These are phyloP conservation scores for Myotis pilosus DNA, from an alignment of 2,797 vertebrate genomes.

Conservation along the genomic window DNA sequence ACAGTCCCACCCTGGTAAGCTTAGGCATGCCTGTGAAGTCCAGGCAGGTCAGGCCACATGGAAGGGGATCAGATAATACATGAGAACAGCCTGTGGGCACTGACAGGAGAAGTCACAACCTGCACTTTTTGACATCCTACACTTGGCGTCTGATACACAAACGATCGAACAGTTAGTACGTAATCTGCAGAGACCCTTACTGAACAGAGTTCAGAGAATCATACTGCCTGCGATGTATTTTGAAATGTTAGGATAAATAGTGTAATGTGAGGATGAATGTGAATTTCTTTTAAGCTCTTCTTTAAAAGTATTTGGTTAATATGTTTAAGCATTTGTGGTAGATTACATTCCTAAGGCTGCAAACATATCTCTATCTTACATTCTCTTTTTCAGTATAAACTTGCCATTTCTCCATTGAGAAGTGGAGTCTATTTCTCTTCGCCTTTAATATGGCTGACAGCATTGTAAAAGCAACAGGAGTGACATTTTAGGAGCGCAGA, in stretches of 20 bases:
- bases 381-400: background rate
- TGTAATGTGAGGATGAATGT: background rate
- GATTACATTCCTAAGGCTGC: background rate
- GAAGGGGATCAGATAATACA: background rate
- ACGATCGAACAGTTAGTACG: background rate
- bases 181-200: background rate
- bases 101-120: background rate
- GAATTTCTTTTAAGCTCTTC: background rate
- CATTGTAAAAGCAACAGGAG: background rate
- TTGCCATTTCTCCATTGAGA: background rate
- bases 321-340: background rate
- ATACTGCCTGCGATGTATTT: background rate
- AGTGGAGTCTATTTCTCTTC: background rate
- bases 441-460: background rate
- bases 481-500: background rate
- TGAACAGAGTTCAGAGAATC: background rate
- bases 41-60: background rate
- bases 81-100: background rate
- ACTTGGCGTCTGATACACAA: background rate
- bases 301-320: background rate
- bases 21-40: background rate
- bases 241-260: background rate
- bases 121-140: background rate
- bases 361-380: background rate
- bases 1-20: too few species aligned